Base-by-base conservation (phyloP, 2,113 vertebrate species). In the Hippocampus mohnikei region DNA sequence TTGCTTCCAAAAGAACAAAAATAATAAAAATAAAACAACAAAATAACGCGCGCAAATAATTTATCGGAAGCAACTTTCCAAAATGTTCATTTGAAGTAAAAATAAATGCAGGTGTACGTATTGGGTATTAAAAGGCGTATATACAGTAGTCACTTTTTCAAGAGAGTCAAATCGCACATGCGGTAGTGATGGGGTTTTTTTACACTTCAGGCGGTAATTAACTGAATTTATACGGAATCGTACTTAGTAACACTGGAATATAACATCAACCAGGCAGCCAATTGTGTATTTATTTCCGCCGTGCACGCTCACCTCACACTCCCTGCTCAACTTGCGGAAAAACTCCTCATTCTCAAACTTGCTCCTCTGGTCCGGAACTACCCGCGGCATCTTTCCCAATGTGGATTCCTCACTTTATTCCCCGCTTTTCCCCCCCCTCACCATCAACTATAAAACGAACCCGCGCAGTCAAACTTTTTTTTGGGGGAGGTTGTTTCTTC, bases 261-360 rank as follows among this genome's bases (percentile, higher is more conserved):
- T 12, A n/a, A 25, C 3, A 44, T 44, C 20, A 64, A 3, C 59
- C 21, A 48, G 10, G 4, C 55, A 27, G 55, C 52, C 21, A 58
- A 12, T 16, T 40, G 60, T 71, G 48, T 65, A 33, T 56, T 50
- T 33, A 55, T 65, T 41, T 33, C 23, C 53, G 71, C n/a, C 41
- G 71, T 70, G 53, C 42, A 58, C 29, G 42, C 92, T 93, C 92
- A 95, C 96, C 96, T 98, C 96, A 73, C 96, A 96, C 91, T 98
- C 96, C 66, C 96, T 94, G 90, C 96, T 96, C 86, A 98, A 94
- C 92, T 98, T 98, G 93, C 96, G 94, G 93, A 98, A 98, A 91
- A 98, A 98, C 93, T 98, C 96, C 90, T 98, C 96, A 84, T 98
- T 98, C 79, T 98, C 96, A 91, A 98, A 98, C 94, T 98, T 98